These are phyloP conservation scores for Nannoperca australis DNA, from an alignment of 2,797 vertebrate species.

Conservation along the genomic window DNA sequence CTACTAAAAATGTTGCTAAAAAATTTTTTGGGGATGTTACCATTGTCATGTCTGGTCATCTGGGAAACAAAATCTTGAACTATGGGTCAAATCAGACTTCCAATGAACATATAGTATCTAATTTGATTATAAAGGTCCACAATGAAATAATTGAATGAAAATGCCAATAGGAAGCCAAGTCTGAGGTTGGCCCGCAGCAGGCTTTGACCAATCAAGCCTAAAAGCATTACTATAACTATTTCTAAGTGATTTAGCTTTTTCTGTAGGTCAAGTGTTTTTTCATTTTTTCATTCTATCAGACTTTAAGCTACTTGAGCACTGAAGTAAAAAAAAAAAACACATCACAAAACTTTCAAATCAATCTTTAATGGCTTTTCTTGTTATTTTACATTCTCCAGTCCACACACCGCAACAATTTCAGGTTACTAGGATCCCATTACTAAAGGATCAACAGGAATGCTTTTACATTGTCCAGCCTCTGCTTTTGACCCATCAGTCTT, in stretches of 20 bases:
- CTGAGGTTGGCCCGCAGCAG: conserved; percentile 35
- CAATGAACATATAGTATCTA: conserved; percentile 53
- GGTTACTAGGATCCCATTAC: conserved; percentile 40
- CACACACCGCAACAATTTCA: conserved; percentile 28
- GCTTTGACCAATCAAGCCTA: conserved; percentile 72
- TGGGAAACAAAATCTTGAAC: conserved; percentile 37
- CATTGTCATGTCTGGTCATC: not conserved
- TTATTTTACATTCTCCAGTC: conserved; percentile 43
- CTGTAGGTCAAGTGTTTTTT: conserved; percentile 52
- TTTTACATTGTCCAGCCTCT: conserved; percentile 62
- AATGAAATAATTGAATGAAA: conserved; percentile 73
- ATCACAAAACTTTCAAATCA: conserved; percentile 57
- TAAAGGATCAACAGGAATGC: conserved; percentile 59
- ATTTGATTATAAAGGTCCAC: conserved; percentile 67
- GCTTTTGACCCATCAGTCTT: conserved; percentile 66
- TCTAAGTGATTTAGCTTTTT: conserved; percentile 54
- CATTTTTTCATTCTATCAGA: conserved; percentile 49
- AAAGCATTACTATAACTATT: conserved; percentile 72
- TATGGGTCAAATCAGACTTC: conserved; percentile 56
- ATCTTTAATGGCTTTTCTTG: conserved; percentile 60
- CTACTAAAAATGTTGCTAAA: not conserved
- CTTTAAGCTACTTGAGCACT: conserved; percentile 18
- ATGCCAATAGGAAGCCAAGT: conserved; percentile 64
- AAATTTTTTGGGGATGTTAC: not conserved
- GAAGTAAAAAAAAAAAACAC: conserved; percentile 17